Evolutionary conservation across 1,140 invertebrate species (phyloP), one percentile per base, ranked within the genome.

Genomic region (Drosophila bipectinata): DNA sequence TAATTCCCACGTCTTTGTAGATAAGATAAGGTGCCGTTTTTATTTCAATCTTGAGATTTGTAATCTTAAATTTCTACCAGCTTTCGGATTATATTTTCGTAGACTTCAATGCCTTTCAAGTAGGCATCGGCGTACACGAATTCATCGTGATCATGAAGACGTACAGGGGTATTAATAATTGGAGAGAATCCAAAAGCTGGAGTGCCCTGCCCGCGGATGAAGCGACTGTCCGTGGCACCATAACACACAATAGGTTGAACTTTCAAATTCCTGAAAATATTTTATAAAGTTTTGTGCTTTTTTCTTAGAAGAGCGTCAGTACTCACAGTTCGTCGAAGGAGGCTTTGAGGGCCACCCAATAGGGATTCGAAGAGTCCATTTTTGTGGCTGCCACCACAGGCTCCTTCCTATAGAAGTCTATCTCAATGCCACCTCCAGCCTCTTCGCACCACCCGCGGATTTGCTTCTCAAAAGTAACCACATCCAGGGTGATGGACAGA

Each of bases 101-200:
- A 97, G 26, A 96, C 94, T 3, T 94, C 89, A 34, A 97, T 95
- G 12, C 96, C 96, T 24, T 92, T 88, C 3, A 97, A 79, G 90
- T 96, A 97, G 0, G 94, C 92, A 14, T 93, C 92, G 32, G 95
- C 94, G 66, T 94, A 94, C 0, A 97, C 90, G 76, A 92, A 96
- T 80, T 97, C 97, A 90, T 97, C 94, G 90, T 97, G 94, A 79
- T 97, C 96, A 79, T 97, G 96, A 7, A 97, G 92, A 1, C 95
- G 91, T 1, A 95, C 93, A 0, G 94, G 94, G 1, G 96, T 97
- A 75, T 94, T 93, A 59, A 94, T 95, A 91, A 97, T 96, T 0
- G 96, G 96, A 2, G 96, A 96, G 90, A 97, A 96, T 28, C 96
- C 96, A 41, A 97, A 91, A 1, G 95, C 57, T 1, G 94, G 94